phyloP scores from a whole-genome alignment of 2,113 vertebrate genomes.

The Trogon melanurus region DNA sequence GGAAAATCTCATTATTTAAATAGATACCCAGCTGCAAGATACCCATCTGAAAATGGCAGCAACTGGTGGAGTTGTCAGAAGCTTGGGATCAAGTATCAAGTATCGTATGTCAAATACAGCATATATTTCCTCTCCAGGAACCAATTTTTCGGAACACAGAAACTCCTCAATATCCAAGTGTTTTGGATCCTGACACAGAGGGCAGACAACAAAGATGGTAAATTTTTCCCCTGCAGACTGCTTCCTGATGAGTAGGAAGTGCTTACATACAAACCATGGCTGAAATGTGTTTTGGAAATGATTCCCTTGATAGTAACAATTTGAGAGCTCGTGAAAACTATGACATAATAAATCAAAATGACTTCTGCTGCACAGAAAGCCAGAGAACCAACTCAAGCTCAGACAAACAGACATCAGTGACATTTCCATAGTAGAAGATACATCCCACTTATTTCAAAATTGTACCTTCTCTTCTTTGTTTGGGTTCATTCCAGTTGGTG shows the following conservation, averaged over 20 bases:
- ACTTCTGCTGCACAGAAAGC: not conserved
- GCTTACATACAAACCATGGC: not conserved
- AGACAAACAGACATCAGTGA: not conserved
- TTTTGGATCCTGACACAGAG: not conserved
- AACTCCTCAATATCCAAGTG: not conserved
- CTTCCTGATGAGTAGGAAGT: not conserved
- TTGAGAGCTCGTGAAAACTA: not conserved
- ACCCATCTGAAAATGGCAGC: not conserved
- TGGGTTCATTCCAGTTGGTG: not conserved
- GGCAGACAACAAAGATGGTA: not conserved
- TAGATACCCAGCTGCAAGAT: not conserved
- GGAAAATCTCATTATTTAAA: not conserved
- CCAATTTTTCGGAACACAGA: not conserved
- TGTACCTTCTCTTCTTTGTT: not conserved
- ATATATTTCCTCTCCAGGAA: not conserved
- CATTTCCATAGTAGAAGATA: not conserved
- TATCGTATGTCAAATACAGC: not conserved
- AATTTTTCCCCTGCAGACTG: not conserved
- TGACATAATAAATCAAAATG: not conserved
- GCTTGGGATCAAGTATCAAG: not conserved
- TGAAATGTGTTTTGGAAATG: not conserved
- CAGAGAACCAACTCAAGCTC: not conserved
- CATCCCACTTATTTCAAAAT: not conserved
- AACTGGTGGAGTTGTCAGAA: not conserved
- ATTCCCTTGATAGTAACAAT: not conserved